phyloP scores from a whole-genome alignment of 2,797 vertebrate genomes.

The Sebastes nivosus region DNA sequence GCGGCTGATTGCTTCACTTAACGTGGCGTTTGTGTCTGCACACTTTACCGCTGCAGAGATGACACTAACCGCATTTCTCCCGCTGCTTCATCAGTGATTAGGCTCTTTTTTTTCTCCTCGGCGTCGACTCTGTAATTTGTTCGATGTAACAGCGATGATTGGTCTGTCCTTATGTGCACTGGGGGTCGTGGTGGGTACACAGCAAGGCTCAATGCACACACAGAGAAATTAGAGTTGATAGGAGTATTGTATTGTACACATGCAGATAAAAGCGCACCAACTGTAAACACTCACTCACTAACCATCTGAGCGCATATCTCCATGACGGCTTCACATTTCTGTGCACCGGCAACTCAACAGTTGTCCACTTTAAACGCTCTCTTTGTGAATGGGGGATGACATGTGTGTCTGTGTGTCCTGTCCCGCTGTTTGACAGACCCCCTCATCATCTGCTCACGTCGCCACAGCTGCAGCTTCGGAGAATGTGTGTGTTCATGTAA shows the following conservation, averaged over 20 bases:
- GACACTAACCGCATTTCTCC: conserved; percentile 18
- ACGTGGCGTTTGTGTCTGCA: background rate
- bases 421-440: conserved; percentile 57
- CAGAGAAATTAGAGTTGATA: background rate
- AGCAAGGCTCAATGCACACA: background rate
- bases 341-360: conserved; percentile 53
- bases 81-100: conserved; percentile 4
- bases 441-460: conserved; percentile 64
- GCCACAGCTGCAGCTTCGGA: conserved; percentile 67
- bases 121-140: conserved; percentile 8
- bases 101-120: background rate
- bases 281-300: conserved; percentile 7
- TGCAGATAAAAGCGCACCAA: background rate
- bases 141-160: background rate
- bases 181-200: background rate
- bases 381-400: conserved; percentile 20
- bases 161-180: conserved; percentile 26
- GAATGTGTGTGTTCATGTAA: conserved; percentile 10
- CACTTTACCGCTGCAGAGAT: background rate
- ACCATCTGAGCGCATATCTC: conserved; percentile 1
- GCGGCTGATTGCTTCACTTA: conserved; percentile 5
- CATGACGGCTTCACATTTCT: conserved; percentile 30
- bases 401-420: conserved; percentile 28
- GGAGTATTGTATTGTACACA: background rate
- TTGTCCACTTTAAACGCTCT: conserved; percentile 46